These are phyloP conservation scores for Pachycephus smyrnensis DNA, from an alignment of 2,888 invertebrate genomes.

Conservation along the genomic window DNA sequence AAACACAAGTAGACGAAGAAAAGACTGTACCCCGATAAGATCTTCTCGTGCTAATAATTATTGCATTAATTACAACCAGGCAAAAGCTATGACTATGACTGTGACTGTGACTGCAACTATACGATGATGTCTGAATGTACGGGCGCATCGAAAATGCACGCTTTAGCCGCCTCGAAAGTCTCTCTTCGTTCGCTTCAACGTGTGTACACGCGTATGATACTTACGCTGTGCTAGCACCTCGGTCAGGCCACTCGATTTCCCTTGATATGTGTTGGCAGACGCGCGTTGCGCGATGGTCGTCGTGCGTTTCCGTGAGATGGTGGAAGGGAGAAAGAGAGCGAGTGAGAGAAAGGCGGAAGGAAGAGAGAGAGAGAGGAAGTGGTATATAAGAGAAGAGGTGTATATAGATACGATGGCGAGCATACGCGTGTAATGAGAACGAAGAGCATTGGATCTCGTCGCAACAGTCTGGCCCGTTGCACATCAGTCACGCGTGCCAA, in stretches of 20 bases:
- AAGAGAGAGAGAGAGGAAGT: background rate
- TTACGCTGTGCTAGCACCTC: background rate
- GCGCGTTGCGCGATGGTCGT: background rate
- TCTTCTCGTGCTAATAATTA: constrained; percentile 63
- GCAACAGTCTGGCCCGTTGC: constrained; percentile 29
- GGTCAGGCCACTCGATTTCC: constrained; percentile 2
- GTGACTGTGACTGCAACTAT: background rate
- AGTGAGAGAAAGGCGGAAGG: background rate
- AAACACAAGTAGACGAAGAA: constrained; percentile 49
- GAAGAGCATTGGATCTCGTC: constrained; percentile 5
- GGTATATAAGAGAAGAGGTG: background rate
- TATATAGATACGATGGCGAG: background rate
- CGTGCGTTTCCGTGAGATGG: background rate
- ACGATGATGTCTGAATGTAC: background rate
- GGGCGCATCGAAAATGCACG: background rate
- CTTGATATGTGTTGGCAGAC: background rate
- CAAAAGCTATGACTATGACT: background rate
- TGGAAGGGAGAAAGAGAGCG: background rate
- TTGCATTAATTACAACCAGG: constrained; percentile 54
- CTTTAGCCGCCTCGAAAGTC: background rate
- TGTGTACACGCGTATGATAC: background rate
- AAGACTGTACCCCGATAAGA: constrained; percentile 50
- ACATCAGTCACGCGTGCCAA: constrained; percentile 56
- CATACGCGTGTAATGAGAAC: background rate
- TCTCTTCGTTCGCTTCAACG: background rate